Conservation (phyloP, 2,888 invertebrate species). For the Matsumyia berberina region DNA sequence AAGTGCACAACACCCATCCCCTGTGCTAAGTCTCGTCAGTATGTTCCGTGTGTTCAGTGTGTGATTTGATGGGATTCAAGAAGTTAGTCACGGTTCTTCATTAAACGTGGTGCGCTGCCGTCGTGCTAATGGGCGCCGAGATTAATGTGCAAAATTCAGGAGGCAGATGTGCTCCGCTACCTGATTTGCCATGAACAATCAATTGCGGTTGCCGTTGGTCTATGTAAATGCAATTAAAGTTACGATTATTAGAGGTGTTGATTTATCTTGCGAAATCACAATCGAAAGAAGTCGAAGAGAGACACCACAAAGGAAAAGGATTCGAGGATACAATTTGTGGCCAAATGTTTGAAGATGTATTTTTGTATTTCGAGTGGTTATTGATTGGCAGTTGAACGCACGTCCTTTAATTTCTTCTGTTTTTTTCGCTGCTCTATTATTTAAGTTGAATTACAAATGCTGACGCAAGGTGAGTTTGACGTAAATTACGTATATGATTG, state of each 20-base stretch:
- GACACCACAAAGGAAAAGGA: neutral
- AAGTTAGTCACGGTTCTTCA: slow-evolving; percentile 67
- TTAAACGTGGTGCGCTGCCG: slow-evolving; percentile 1
- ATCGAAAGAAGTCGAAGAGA: neutral
- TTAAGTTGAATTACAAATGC: slow-evolving; percentile 25
- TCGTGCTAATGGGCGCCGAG: slow-evolving; percentile 44
- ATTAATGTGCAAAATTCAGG: slow-evolving; percentile 38
- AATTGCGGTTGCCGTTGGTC: slow-evolving; percentile 48
- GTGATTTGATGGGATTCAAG: slow-evolving; percentile 36
- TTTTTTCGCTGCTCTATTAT: slow-evolving; percentile 11
- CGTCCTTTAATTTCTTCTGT: slow-evolving; percentile 8
- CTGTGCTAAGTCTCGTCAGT: neutral
- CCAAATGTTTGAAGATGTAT: slow-evolving; percentile 7
- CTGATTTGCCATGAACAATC: slow-evolving; percentile 59
- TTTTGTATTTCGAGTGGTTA: slow-evolving; percentile 32
- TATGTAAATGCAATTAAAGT: slow-evolving; percentile 70
- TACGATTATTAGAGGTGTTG: slow-evolving; percentile 26
- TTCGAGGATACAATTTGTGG: slow-evolving; percentile 4
- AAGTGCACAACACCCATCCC: slow-evolving; percentile 49
- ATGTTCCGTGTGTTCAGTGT: slow-evolving; percentile 8
- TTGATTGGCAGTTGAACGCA: slow-evolving; percentile 41
- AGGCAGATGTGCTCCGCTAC: slow-evolving; percentile 57
- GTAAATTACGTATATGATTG: slow-evolving; percentile 43
- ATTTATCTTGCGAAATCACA: slow-evolving; percentile 3
- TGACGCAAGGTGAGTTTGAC: slow-evolving; percentile 57